Evolutionary conservation across 2,797 vertebrate species (phyloP).

Genomic region (Synanceia verrucosa): DNA sequence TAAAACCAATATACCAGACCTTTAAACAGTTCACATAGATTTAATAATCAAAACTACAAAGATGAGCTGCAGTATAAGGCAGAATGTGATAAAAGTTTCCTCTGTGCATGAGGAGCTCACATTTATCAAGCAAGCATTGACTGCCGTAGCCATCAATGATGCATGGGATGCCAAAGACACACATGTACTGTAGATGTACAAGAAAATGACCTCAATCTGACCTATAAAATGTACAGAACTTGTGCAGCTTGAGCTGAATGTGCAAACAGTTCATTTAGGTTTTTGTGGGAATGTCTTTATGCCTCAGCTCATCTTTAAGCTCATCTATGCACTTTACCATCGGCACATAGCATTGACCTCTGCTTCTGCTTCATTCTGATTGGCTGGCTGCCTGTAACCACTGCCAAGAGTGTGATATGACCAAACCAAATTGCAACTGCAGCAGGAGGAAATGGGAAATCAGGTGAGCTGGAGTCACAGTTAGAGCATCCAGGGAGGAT

Average conservation of each 20-base stretch:
- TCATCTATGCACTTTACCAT: not conserved
- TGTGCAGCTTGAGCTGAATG: not conserved
- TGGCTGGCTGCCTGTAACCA: conserved; percentile 33
- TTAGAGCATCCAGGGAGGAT: not conserved
- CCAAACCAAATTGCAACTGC: conserved; percentile 29
- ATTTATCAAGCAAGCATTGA: conserved; percentile 21
- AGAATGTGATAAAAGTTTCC: conserved; percentile 18
- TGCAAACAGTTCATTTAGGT: not conserved
- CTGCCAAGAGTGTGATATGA: conserved; percentile 28
- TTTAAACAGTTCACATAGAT: not conserved
- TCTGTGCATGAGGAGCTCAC: not conserved
- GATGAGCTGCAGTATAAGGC: not conserved
- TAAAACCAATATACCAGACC: not conserved
- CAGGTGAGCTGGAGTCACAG: not conserved
- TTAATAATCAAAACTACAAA: not conserved
- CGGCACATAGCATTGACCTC: conserved; percentile 5
- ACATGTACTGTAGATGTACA: not conserved
- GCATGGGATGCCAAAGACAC: conserved; percentile 39
- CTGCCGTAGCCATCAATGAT: conserved; percentile 41
- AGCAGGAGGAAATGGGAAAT: conserved; percentile 11
- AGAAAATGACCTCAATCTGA: conserved; percentile 23
- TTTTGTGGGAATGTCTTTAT: not conserved
- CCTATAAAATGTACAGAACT: not conserved
- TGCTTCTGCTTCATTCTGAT: conserved; percentile 16
- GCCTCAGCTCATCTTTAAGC: not conserved